Base-by-base conservation (phyloP, 2,113 vertebrate genomes). In the Pleuronectes platessa region DNA sequence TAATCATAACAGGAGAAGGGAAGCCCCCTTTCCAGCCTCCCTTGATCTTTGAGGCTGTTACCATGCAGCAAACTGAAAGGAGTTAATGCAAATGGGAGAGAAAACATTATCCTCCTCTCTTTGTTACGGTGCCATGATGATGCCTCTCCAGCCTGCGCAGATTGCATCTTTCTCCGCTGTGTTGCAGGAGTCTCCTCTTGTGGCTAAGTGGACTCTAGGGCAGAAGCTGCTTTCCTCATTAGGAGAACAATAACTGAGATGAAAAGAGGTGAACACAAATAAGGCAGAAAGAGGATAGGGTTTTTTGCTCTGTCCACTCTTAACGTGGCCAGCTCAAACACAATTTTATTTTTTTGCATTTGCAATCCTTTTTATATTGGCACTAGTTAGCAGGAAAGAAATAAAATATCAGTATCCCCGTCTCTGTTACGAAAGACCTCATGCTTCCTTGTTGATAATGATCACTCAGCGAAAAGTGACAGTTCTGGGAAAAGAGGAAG, bases 201-300 rank as follows among this genome's bases (percentile, higher is more conserved):
- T 62, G 35, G 69, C 49, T 73, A 77, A 89, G 84, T 86, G 79
- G 68, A 83, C 62, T 80, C 47, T 1, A 71, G 78, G 76, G 66
- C 80, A 74, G 64, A 63, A 54, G 70, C 74, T 26, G 69, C 11
- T 23, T 68, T 76, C 63, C 87, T 87, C 79, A 74, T 90, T 89
- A 88, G n/a, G 31, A n/a, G 69, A 86, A 83, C 68, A 47, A 68
- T 81, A 73, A 45, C 59, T 56, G 59, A 88, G 76, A 90, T 90
- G 66, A 87, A 88, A 86, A 53, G 76, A 79, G 55, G 26, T 70
- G 72, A 85, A 61, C 68, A 68, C n/a, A 71, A 79, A 82, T 69
- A 67, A 73, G 68, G 55, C 68, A 26, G 23, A 12, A 53, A 26
- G 13, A 60, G 61, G 49, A 20, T 68, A 23, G 60, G 42, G 27